A percentile compares a stretch with the other conserved stretches of the same genome.
Conservation (phyloP, 1,140 invertebrate genomes). For the Drosophila pseudoananassae region DNA sequence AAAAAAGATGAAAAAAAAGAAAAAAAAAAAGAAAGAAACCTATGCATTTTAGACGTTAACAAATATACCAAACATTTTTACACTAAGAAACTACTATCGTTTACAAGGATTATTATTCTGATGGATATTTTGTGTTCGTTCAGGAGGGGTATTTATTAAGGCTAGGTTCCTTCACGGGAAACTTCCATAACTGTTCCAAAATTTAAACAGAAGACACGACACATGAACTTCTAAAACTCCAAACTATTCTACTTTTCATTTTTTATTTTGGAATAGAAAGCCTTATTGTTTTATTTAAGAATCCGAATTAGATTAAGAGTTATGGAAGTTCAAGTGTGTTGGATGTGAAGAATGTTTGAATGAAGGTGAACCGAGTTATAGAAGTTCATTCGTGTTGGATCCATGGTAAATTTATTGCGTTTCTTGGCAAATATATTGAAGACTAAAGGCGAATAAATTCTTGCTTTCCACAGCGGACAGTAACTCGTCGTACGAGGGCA, state of each 20-base stretch:
- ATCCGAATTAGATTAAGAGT: background rate
- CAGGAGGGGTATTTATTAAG: no score
- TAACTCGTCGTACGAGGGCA: constrained; percentile 82
- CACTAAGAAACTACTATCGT: background rate
- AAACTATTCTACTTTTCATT: background rate
- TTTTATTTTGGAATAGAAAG: background rate
- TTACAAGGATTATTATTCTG: background rate
- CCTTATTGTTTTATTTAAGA: background rate
- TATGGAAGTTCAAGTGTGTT: background rate
- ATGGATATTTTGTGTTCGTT: background rate
- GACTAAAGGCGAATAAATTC: background rate
- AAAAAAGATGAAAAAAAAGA: background rate
- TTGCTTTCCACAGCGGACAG: constrained; percentile 69
- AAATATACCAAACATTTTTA: constrained; percentile 6
- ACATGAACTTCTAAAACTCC: constrained; percentile 6
- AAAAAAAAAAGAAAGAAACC: background rate
- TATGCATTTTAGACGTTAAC: constrained; percentile 5
- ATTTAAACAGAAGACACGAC: background rate
- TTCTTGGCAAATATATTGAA: no score
- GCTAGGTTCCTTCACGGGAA: background rate
- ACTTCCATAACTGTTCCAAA: constrained; percentile 5
- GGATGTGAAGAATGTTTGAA: background rate
- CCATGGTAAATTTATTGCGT: background rate
- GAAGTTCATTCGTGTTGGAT: constrained; percentile 7
- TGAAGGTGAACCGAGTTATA: background rate